These are phyloP conservation scores for Epicauta chinensis DNA, from an alignment of 1,140 invertebrate species.

Conservation along the genomic window DNA sequence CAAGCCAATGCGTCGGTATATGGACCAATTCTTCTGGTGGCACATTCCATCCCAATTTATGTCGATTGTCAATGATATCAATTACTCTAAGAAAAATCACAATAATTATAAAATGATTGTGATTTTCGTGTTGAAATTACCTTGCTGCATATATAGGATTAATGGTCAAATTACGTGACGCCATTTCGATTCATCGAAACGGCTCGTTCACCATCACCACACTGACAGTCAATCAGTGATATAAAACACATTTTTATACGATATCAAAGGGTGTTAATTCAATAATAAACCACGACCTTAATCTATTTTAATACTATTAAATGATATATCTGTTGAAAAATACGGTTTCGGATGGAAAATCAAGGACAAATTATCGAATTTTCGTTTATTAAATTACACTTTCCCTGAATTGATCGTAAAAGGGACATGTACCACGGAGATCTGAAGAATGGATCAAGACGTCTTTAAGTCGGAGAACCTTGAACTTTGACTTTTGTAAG, in stretches of 20 bases:
- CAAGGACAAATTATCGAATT: no score
- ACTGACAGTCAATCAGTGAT: constrained; percentile 11
- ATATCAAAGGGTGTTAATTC: constrained; percentile 7
- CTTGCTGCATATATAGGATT: constrained; percentile 18
- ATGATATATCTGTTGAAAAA: neutral
- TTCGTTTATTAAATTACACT: no score
- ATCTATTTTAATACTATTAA: constrained; percentile 10
- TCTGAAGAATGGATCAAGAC: no score
- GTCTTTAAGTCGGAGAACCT: no score
- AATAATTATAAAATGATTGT: no score
- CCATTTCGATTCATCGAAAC: constrained; percentile 9
- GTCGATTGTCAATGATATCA: neutral
- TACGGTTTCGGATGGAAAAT: no score
- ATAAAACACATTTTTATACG: constrained; percentile 9
- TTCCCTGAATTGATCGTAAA: no score
- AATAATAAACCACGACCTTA: constrained; percentile 13
- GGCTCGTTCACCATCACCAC: constrained; percentile 5
- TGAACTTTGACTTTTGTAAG: no score
- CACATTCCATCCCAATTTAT: constrained; percentile 62
- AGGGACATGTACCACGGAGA: no score
- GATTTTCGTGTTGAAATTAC: no score
- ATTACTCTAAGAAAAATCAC: neutral
- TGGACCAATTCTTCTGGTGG: constrained; percentile 64
- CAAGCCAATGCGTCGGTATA: constrained; percentile 76
- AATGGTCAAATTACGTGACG: constrained; percentile 21